These are phyloP conservation scores for Bactericera cockerelli DNA, from an alignment of 1,140 invertebrate species.

Conservation along the genomic window DNA sequence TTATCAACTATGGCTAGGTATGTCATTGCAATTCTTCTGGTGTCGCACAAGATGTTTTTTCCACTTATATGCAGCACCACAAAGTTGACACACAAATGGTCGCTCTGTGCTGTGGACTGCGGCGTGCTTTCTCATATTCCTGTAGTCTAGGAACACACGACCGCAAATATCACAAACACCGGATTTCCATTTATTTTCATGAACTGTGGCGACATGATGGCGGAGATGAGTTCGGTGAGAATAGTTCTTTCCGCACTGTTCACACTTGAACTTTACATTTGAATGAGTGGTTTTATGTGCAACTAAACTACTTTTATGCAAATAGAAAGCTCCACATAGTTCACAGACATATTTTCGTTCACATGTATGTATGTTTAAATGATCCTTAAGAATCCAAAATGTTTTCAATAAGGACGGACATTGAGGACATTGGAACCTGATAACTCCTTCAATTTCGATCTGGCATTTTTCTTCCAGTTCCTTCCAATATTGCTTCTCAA, in stretches of 20 bases:
- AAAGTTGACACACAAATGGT: slow-evolving; percentile 25
- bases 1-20: too few relatives aligned
- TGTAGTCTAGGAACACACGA: background rate
- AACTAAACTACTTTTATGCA: slow-evolving; percentile 5
- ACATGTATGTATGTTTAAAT: slow-evolving; percentile 7
- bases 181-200: background rate
- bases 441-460: too few relatives aligned
- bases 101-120: slow-evolving; percentile 18
- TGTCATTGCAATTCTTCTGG: slow-evolving; percentile 19
- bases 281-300: background rate
- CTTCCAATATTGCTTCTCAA: too few relatives aligned
- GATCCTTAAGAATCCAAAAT: background rate
- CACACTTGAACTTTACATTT: slow-evolving; percentile 7
- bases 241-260: background rate
- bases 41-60: slow-evolving; percentile 31
- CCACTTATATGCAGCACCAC: slow-evolving; percentile 30
- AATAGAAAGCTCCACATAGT: slow-evolving; percentile 3
- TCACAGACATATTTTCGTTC: slow-evolving; percentile 13
- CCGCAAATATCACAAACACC: slow-evolving; percentile 12
- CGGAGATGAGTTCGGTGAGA: slow-evolving; percentile 3
- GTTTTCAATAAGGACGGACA: background rate
- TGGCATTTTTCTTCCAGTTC: too few relatives aligned
- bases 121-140: slow-evolving; percentile 8
- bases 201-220: background rate
- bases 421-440: too few relatives aligned